Evolutionary conservation across 2,797 vertebrate species (phyloP).

Genomic region (Cynodonichthys magdalenae): DNA sequence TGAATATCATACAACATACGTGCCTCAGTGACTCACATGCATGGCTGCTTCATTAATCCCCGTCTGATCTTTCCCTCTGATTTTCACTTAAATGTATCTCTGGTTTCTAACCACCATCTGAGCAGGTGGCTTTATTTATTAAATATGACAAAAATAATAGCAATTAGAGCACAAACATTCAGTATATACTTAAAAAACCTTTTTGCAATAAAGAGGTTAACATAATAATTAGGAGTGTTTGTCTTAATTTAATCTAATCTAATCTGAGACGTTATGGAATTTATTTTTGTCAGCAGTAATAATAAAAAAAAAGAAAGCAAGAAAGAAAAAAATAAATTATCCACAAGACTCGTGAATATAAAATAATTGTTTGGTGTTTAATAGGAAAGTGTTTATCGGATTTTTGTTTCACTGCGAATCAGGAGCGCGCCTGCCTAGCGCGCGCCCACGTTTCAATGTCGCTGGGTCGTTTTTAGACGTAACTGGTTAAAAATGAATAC

Average conservation of each 20-base stretch:
- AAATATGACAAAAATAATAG: not conserved
- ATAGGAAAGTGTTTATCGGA: not conserved
- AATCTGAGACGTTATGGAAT: not conserved
- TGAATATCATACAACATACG: slow-evolving; percentile 33
- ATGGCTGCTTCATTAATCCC: slow-evolving; percentile 31
- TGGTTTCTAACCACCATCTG: not conserved
- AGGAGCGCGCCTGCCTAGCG: slow-evolving; percentile 18
- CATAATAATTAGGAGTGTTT: not conserved
- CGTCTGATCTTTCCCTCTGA: not conserved
- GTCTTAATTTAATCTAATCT: not conserved
- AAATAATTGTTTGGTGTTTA: not conserved
- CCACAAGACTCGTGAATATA: too few relatives aligned
- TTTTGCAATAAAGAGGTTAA: not conserved
- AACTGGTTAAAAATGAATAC: not conserved
- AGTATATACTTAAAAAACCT: too few relatives aligned
- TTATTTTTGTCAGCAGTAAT: too few relatives aligned
- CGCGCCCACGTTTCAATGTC: slow-evolving; percentile 61
- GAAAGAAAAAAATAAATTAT: too few relatives aligned
- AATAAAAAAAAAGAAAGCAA: too few relatives aligned
- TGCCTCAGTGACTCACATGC: slow-evolving; percentile 13
- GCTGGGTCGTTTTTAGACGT: slow-evolving; percentile 9
- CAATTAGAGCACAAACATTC: too few relatives aligned
- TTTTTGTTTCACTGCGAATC: not conserved
- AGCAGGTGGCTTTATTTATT: slow-evolving; percentile 4
- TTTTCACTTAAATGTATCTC: not conserved